Conservation (phyloP, 2,113 vertebrate genomes). For the Marmota monax region DNA sequence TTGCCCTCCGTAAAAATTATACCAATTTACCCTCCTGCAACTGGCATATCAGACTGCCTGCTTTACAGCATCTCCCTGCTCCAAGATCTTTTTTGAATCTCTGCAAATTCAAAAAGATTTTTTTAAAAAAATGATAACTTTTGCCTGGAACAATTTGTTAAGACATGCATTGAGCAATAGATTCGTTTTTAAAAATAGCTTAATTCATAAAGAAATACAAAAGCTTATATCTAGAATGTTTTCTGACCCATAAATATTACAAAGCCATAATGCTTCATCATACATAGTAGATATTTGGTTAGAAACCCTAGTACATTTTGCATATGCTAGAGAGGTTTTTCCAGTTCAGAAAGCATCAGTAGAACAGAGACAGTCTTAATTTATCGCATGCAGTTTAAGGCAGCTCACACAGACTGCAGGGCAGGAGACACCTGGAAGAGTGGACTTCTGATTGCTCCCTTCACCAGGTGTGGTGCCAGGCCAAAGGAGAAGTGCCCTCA, state of each 20-base stretch:
- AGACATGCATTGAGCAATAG: neutral
- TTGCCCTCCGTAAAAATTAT: slow-evolving; percentile 61
- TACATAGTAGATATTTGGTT: neutral
- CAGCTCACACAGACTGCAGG: neutral
- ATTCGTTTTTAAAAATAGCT: slow-evolving; percentile 9
- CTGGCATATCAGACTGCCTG: neutral
- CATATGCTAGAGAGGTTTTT: neutral
- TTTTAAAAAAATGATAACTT: neutral
- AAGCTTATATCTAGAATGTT: neutral
- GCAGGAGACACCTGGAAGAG: no score
- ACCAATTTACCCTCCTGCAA: slow-evolving; percentile 36
- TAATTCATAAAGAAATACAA: neutral
- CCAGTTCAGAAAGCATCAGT: neutral
- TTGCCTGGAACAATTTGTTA: slow-evolving; percentile 53
- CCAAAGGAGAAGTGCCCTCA: no score
- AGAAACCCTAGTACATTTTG: neutral
- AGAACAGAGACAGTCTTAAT: neutral
- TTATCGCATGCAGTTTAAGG: neutral
- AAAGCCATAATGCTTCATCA: neutral
- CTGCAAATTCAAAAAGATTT: slow-evolving; percentile 19
- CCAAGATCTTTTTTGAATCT: slow-evolving; percentile 36
- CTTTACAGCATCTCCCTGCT: neutral
- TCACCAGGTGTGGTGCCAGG: neutral
- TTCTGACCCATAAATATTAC: neutral
- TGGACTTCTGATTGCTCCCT: fast-evolving